A percentile compares a stretch with the other conserved stretches of the same genome.
These are phyloP conservation scores for Carlito syrichta DNA, from an alignment of 2,113 vertebrate genomes.

Conservation along the genomic window DNA sequence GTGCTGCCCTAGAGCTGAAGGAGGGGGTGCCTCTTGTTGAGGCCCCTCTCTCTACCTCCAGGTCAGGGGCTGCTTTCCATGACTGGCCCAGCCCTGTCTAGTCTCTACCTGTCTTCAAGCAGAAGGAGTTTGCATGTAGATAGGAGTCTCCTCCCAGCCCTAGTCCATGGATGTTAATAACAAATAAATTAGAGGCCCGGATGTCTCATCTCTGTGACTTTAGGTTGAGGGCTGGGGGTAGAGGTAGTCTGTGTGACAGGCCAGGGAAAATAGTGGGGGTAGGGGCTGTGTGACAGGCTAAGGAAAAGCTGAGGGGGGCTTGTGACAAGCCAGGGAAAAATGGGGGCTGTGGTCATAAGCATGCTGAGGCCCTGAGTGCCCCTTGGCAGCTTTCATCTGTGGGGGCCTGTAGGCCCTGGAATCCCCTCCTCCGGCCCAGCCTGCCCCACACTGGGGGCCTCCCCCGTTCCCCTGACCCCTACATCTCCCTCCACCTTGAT, in stretches of 20 bases:
- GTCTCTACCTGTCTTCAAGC: neutral
- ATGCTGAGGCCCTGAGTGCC: neutral
- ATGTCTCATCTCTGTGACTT: neutral
- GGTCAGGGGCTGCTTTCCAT: neutral
- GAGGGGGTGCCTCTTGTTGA: too few relatives aligned
- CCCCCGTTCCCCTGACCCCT: too few relatives aligned
- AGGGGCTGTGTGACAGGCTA: neutral
- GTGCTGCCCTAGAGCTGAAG: too few relatives aligned
- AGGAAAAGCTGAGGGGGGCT: too few relatives aligned
- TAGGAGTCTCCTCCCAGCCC: accelerated
- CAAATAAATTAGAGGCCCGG: neutral
- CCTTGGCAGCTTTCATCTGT: neutral
- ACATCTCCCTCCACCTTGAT: neutral
- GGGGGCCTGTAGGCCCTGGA: neutral
- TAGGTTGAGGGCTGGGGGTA: neutral
- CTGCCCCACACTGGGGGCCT: neutral
- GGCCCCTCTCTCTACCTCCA: accelerated
- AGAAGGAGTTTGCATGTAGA: too few relatives aligned
- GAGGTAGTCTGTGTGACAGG: too few relatives aligned
- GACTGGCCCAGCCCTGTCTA: accelerated
- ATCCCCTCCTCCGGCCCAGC: neutral
- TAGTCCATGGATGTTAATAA: too few relatives aligned
- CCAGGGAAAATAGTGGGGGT: neutral
- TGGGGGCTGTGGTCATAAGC: neutral
- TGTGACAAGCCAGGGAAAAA: neutral